Conservation (phyloP, 2,113 vertebrate genomes). For the Clupea harengus region DNA sequence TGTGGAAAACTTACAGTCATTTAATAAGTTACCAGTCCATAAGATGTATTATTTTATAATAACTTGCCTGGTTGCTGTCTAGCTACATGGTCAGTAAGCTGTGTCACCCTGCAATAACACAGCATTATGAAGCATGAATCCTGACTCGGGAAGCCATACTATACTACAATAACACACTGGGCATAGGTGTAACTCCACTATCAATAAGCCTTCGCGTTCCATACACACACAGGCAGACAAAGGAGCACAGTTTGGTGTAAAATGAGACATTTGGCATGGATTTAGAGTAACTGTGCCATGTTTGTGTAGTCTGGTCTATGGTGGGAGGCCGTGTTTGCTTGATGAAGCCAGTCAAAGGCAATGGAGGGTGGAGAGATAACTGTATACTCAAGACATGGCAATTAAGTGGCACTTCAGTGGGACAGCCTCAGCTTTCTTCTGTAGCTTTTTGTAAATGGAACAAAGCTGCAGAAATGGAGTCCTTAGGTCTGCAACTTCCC, state of each 20-base stretch:
- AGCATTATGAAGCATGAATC: constrained; percentile 35
- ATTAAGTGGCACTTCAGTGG: not conserved
- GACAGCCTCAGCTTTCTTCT: not conserved
- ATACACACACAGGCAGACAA: constrained; percentile 19
- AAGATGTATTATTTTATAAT: constrained; percentile 22
- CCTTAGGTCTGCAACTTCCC: not conserved
- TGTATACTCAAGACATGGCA: not conserved
- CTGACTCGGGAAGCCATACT: constrained; percentile 31
- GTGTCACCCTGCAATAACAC: constrained; percentile 22
- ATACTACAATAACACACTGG: constrained; percentile 36
- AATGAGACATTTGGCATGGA: not conserved
- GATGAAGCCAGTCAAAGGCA: not conserved
- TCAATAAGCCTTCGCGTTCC: constrained; percentile 32
- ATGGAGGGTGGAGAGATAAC: not conserved
- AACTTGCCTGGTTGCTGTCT: not conserved
- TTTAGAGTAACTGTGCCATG: not conserved
- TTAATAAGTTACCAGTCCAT: constrained; percentile 29
- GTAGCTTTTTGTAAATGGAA: not conserved
- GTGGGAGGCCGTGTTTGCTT: not conserved
- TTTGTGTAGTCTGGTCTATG: not conserved
- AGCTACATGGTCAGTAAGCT: not conserved
- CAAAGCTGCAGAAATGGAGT: not conserved
- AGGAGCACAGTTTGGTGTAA: not conserved
- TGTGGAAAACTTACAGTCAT: not conserved
- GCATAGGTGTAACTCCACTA: constrained; percentile 5